Evolutionary conservation across 2,113 vertebrate genomes (phyloP).

Genomic region (Pteropus alecto): DNA sequence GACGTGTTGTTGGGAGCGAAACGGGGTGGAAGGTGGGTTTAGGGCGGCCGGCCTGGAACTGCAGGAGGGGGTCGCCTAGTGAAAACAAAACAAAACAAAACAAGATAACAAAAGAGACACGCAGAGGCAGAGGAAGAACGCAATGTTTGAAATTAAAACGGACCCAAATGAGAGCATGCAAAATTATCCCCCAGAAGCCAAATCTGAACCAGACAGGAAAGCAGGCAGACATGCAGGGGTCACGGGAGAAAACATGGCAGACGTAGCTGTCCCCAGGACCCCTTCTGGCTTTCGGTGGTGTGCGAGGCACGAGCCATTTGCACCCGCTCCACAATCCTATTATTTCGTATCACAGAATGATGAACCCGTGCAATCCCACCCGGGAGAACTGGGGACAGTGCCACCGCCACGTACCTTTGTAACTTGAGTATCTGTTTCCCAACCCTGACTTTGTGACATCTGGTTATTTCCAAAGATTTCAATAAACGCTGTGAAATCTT

Average conservation of each 20-base stretch:
- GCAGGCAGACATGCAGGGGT: slow-evolving; percentile 60
- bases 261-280: slow-evolving; percentile 6
- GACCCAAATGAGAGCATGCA: slow-evolving; percentile 63
- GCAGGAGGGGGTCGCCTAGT: slow-evolving; percentile 82
- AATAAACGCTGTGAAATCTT: neutral
- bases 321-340: neutral
- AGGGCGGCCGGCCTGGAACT: slow-evolving; percentile 81
- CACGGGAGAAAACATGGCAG: neutral
- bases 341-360: neutral
- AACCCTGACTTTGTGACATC: neutral
- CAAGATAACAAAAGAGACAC: slow-evolving; percentile 77
- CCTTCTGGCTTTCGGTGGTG: neutral
- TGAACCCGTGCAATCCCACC: neutral
- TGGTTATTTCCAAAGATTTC: neutral
- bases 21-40: slow-evolving; percentile 68
- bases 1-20: slow-evolving; percentile 61
- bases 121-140: slow-evolving; percentile 56
- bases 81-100: slow-evolving; percentile 76
- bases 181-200: slow-evolving; percentile 67
- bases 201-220: slow-evolving; percentile 65
- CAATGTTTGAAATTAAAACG: slow-evolving; percentile 64
- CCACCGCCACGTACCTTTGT: neutral
- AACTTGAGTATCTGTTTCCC: neutral
- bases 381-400: neutral
- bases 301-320: neutral